Evolutionary conservation across 2,888 invertebrate species (phyloP).

Genomic region (Danaus chrysippus): DNA sequence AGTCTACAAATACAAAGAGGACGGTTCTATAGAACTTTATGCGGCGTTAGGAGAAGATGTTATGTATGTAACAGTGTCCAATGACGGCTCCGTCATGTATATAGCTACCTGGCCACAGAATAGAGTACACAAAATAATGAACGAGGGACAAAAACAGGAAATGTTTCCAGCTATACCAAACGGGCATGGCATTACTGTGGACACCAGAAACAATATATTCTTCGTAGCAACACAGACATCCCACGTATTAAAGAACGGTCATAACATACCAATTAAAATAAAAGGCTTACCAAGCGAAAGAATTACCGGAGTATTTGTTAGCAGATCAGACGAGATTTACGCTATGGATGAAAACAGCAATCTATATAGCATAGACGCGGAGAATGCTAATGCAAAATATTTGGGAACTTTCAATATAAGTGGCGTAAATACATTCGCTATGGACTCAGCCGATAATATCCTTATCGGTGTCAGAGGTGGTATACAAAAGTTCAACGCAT

Average conservation of each 20-base stretch:
- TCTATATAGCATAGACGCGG: conserved; percentile 54
- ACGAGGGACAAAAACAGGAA: conserved; percentile 58
- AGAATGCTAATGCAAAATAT: conserved; percentile 51
- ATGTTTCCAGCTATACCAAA: conserved; percentile 58
- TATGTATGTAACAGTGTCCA: conserved; percentile 63
- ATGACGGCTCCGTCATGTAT: conserved; percentile 57
- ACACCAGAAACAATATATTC: conserved; percentile 63
- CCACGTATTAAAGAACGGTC: conserved; percentile 55
- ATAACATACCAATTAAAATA: conserved; percentile 59
- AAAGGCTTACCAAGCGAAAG: conserved; percentile 60
- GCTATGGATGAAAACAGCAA: conserved; percentile 70
- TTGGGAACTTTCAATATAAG: conserved; percentile 55
- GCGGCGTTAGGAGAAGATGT: conserved; percentile 67
- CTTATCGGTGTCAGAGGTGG: conserved; percentile 60
- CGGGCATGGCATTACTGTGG: conserved; percentile 65
- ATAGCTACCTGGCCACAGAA: conserved; percentile 73
- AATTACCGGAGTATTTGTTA: conserved; percentile 65
- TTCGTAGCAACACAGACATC: conserved; percentile 66
- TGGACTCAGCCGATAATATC: conserved; percentile 66
- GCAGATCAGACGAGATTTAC: conserved; percentile 59
- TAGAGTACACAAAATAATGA: conserved; percentile 59
- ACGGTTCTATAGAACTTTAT: conserved; percentile 53
- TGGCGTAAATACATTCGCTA: conserved; percentile 65
- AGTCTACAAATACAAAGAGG: conserved; percentile 66
- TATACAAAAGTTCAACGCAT: conserved; percentile 55